Base-by-base conservation (phyloP, 2,113 vertebrate genomes). In the Oplegnathus fasciatus region DNA sequence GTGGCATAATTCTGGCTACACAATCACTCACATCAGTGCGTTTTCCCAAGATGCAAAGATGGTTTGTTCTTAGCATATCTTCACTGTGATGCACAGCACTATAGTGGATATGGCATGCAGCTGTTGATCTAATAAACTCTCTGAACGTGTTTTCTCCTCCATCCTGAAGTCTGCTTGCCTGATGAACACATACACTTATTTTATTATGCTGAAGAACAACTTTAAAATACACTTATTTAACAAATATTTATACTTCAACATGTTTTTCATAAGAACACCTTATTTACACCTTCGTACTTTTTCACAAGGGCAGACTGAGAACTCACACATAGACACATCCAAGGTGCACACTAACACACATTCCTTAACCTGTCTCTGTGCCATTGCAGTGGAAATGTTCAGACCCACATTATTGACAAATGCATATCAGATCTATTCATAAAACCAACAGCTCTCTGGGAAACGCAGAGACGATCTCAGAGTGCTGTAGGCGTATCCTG, bases 341-440 rank as follows among this genome's bases (percentile, higher is more conserved):
- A 34, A 28, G 66, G 9, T 34, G 50, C 46, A 48, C 50, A 75
- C 42, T 58, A n/a, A 42, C 37, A 24, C 50, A 77, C 34, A 83
- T 78, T 75, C 54, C 68, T 84, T 50, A 72, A 78, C 64, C 28
- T 30, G 37, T 83, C 66, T 82, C 58, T 44, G n/a, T 65, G 61
- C 72, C 75, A 66, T 14, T 52, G 78, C 87, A 46, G 58, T 73
- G 79, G 82, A 82, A 80, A 88, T 74, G 71, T 84, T 88, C 66
- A 10, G 64, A 92, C 91, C 88, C 74, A 88, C 87, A 78, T 73
- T 93, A 94, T 93, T 92, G 93, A 93, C 90, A 50, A 85, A 91
- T 81, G 87, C 89, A 90, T 77, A 93, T 90, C 65, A 89, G 84
- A 84, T 89, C 86, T 86, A 90, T 89, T 92, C 91, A 92, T 91